A percentile compares a stretch with the other conserved stretches of the same genome.
Conservation (phyloP, 2,888 invertebrate genomes). For the Sminthurinus aureus region DNA sequence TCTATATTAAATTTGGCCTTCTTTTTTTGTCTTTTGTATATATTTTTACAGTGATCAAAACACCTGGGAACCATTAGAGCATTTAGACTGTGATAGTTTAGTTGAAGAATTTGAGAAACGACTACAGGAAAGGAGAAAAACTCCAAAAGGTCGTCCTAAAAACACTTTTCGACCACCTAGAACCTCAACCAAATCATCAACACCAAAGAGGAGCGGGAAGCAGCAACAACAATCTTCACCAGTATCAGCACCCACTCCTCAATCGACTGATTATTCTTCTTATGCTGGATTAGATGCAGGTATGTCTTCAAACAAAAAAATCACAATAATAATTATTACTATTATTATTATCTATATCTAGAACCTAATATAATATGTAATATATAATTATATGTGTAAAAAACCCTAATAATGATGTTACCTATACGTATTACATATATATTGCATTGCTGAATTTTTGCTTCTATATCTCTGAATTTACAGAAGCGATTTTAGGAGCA, state of each 20-base stretch:
- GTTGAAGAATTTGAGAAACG: not conserved
- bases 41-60: not conserved
- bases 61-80: not conserved
- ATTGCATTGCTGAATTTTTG: not conserved
- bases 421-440: not conserved
- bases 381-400: too few relatives aligned
- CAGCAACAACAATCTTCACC: not conserved
- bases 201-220: not conserved
- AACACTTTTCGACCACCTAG: too few relatives aligned
- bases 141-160: too few relatives aligned
- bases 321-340: not conserved
- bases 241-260: not conserved
- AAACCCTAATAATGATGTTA: not conserved
- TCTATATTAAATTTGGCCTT: not conserved
- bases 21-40: not conserved
- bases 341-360: not conserved
- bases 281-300: not conserved
- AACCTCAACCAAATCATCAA: not conserved
- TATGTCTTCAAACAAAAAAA: not conserved
- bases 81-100: not conserved
- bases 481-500: slow-evolving; percentile 26
- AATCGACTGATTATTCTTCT: not conserved
- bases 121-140: not conserved
- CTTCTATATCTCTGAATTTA: not conserved
- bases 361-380: not conserved